Evolutionary conservation across 30 jellyfish, hydroid and myxozoan species (phyloP).

Genomic region (Hydractinia echinata): DNA sequence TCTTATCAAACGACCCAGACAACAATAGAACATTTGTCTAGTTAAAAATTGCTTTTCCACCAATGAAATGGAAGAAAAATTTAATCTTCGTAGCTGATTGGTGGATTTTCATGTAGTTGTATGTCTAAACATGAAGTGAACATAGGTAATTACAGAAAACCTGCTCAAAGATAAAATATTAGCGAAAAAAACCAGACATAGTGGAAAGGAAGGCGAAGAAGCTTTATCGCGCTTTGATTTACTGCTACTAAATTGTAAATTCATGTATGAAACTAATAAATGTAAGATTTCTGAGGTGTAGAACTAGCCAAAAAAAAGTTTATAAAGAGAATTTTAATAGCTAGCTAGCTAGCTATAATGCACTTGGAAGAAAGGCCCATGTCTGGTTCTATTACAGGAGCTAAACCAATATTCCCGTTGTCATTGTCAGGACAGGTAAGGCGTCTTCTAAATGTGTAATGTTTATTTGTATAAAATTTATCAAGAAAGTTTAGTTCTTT

Average conservation of each 20-base stretch:
- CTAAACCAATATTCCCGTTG: conserved; percentile 29
- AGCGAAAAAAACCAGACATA: conserved; percentile 45
- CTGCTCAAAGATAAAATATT: background rate
- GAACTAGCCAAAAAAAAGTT: too few relatives aligned
- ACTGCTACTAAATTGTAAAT: too few relatives aligned
- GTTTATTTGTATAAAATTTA: background rate
- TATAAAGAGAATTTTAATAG: too few relatives aligned
- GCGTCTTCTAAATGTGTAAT: background rate
- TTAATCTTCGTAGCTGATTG: conserved; percentile 61
- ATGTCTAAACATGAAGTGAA: conserved; percentile 84
- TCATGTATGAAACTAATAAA: too few relatives aligned
- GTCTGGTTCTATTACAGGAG: background rate
- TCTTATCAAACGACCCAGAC: conserved; percentile 65
- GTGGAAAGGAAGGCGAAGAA: background rate
- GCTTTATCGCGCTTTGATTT: too few relatives aligned
- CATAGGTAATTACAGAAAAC: conserved; percentile 31
- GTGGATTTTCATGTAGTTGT: conserved; percentile 86
- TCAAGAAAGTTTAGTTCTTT: background rate
- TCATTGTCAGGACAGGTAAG: conserved; percentile 9
- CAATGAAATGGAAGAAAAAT: conserved; percentile 57
- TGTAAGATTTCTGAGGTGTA: too few relatives aligned
- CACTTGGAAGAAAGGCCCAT: conserved; percentile 22
- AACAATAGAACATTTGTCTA: conserved; percentile 77
- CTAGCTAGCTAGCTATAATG: background rate
- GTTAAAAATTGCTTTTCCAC: conserved; percentile 61